Evolutionary conservation across 2,113 vertebrate genomes (phyloP).

Genomic region (Hydropotes inermis): DNA sequence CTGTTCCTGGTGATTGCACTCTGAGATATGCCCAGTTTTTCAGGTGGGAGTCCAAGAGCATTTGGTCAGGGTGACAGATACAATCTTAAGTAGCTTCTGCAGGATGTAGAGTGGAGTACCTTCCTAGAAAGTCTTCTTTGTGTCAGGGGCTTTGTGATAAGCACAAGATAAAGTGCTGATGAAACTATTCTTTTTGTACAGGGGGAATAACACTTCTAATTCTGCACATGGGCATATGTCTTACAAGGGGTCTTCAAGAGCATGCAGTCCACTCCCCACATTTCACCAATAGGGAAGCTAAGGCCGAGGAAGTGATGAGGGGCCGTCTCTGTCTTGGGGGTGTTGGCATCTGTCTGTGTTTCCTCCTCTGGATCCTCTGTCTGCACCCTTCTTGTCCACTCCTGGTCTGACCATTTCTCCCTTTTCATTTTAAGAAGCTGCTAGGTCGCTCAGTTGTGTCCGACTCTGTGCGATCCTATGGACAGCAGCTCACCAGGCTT

Average conservation of each 20-base stretch:
- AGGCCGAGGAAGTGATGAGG: neutral
- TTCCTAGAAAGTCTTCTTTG: no score
- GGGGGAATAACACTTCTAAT: neutral
- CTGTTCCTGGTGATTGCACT: neutral
- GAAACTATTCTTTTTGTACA: neutral
- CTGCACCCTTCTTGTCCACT: fast-evolving
- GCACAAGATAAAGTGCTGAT: neutral
- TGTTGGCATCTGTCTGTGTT: no score
- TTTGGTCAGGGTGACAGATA: fast-evolving
- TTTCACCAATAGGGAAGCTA: neutral
- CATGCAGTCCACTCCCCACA: neutral
- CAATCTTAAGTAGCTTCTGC: neutral
- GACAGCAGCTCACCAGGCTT: neutral
- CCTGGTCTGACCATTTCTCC: neutral
- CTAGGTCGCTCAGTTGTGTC: neutral
- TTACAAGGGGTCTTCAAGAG: neutral
- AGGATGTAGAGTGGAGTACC: fast-evolving
- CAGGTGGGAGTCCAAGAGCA: neutral
- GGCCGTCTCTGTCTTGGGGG: neutral
- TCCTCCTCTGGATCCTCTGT: neutral
- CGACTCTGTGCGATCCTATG: neutral
- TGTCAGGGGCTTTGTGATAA: neutral
- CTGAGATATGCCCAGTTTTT: no score
- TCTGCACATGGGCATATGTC: neutral
- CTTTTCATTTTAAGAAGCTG: neutral